A percentile compares a stretch with the other conserved stretches of the same genome.
These are phyloP conservation scores for Artemia sp. DNA, from an alignment of 2,888 invertebrate genomes.

Conservation along the genomic window DNA sequence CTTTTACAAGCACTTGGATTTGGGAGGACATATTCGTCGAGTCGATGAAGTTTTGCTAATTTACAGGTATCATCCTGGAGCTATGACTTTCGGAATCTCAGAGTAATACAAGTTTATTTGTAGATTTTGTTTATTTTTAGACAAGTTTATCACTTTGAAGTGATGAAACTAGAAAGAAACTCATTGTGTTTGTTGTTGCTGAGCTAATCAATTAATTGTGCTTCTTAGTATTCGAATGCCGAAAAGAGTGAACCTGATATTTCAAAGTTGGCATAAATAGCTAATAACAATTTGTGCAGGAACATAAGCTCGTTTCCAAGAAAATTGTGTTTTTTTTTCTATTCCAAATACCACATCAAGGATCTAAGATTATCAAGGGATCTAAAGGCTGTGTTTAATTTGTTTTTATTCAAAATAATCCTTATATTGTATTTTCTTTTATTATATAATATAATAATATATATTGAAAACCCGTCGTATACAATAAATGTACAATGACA, in stretches of 20 bases:
- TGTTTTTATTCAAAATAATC: constrained; percentile 17
- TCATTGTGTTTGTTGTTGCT: too few species aligned
- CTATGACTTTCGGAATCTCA: constrained; percentile 47
- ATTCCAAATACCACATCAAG: background rate
- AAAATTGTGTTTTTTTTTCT: too few species aligned
- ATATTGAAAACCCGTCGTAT: too few species aligned
- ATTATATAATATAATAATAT: too few species aligned
- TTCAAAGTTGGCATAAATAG: too few species aligned
- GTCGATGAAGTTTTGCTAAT: constrained; percentile 45
- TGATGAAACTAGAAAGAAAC: background rate
- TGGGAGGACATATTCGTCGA: constrained; percentile 43
- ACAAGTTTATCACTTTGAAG: constrained; percentile 13
- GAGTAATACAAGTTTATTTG: constrained; percentile 33
- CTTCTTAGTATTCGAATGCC: too few species aligned
- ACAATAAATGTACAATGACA: too few species aligned
- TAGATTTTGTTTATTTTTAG: constrained; percentile 10
- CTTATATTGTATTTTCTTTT: constrained; percentile 15
- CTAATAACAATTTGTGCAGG: too few species aligned
- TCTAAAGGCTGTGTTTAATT: background rate
- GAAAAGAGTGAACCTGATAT: too few species aligned
- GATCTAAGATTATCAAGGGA: background rate
- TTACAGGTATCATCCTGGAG: constrained; percentile 52
- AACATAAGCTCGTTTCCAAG: too few species aligned
- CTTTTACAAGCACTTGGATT: constrained; percentile 52
- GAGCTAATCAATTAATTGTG: too few species aligned